Evolutionary conservation across 2,888 invertebrate species (phyloP).

Genomic region (Parthenolecanium corni): DNA sequence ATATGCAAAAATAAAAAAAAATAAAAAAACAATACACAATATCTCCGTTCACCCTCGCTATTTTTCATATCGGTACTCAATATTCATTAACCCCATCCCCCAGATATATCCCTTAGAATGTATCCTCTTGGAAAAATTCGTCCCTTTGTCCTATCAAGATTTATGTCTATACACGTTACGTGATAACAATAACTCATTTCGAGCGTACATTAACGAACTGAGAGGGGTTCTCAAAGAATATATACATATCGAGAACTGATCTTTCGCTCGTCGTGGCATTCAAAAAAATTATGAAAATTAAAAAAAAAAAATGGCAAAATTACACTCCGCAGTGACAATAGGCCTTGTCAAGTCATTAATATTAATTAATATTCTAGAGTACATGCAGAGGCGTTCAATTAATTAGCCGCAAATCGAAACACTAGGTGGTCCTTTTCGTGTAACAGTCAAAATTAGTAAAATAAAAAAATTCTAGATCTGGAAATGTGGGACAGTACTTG

Average conservation of each 20-base stretch:
- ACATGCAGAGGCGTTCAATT: not conserved
- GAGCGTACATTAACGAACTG: constrained; percentile 27
- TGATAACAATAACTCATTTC: constrained; percentile 29
- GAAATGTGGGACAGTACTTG: not conserved
- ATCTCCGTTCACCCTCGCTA: constrained; percentile 29
- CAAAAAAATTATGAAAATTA: not conserved
- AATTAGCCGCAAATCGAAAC: not conserved
- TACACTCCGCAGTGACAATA: constrained; percentile 4
- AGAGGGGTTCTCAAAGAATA: constrained; percentile 28
- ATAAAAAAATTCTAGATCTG: not conserved
- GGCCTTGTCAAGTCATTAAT: constrained; percentile 13
- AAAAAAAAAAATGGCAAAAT: not conserved
- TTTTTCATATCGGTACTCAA: constrained; percentile 29
- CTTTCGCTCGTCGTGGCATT: not conserved
- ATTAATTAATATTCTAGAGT: constrained; percentile 12
- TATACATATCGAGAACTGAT: not conserved
- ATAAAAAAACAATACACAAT: no score
- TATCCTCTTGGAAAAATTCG: constrained; percentile 29
- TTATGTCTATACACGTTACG: constrained; percentile 28
- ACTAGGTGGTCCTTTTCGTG: not conserved
- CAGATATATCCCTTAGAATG: constrained; percentile 27
- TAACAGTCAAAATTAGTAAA: not conserved
- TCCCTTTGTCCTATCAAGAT: constrained; percentile 28
- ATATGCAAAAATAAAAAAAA: constrained; percentile 28
- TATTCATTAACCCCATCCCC: constrained; percentile 29